These are phyloP conservation scores for Glandiceps talaboti DNA, from an alignment of 53 echinoderm and acorn worm species.

Conservation along the genomic window DNA sequence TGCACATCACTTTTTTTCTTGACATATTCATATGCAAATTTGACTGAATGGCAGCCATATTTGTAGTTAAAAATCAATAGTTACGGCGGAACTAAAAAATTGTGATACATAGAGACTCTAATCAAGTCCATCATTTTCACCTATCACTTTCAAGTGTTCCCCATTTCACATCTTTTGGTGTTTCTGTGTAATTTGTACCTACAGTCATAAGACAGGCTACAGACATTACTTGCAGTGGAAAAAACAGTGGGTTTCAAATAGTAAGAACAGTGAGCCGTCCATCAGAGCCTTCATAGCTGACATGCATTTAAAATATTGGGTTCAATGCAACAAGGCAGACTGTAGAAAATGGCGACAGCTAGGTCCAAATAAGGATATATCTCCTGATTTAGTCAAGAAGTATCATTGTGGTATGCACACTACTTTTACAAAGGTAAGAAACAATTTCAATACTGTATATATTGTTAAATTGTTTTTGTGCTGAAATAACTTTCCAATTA, in stretches of 20 bases:
- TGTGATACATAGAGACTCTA: too few species aligned
- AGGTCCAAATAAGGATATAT: conserved; percentile 22
- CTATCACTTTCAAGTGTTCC: too few species aligned
- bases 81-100: too few species aligned
- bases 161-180: too few species aligned
- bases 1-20: neutral
- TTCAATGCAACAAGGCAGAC: conserved; percentile 56
- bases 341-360: conserved; percentile 70
- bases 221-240: conserved; percentile 54
- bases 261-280: conserved; percentile 91
- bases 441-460: too few species aligned
- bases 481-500: too few species aligned
- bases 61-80: too few species aligned
- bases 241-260: conserved; percentile 76
- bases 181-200: too few species aligned
- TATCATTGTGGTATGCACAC: conserved; percentile 39
- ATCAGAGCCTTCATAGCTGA: conserved; percentile 85
- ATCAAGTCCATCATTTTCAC: too few species aligned
- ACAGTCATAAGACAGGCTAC: conserved; percentile 76
- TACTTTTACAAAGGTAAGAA: neutral
- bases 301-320: conserved; percentile 74
- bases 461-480: too few species aligned
- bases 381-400: conserved; percentile 31
- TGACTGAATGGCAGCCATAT: neutral
- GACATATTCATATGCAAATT: neutral